Evolutionary conservation across 2,888 invertebrate species (phyloP), one percentile per base, ranked within the genome.

Genomic region (Synanthedon tipuliformis): DNA sequence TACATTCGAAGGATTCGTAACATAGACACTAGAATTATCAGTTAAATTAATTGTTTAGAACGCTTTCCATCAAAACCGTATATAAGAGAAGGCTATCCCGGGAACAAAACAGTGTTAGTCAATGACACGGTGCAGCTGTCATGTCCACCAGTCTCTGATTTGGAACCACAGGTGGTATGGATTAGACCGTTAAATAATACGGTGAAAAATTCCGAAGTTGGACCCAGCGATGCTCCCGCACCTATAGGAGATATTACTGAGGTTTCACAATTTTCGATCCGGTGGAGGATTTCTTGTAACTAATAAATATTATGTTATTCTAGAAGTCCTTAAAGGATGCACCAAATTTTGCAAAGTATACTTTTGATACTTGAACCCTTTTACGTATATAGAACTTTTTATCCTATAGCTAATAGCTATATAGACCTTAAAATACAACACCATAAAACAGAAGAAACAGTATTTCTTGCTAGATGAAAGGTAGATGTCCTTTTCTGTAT

Each of bases 81-180:
- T 73, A 93, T 96, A 73, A 92, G 91, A 77, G 93, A 92, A 71
- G 93, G 92, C 57, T 92, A 91, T 77, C 95, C 95, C 40, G 90
- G 91, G 70, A 97, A 97, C 81, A 83, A 90, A 69, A 97, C 97
- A 2, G 93, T 91, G 16, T 63, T 92, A 58, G 87, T 93, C 52
- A 93, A 95, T 68, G 90, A 90, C 51, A 92, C 90, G 16, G 94
- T 91, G 40, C 85, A 73, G 40, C 91, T 97, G 64, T 90, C 92
- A 61, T 97, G 97, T 81, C 91, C 91, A n/a, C 90, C 94, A 50
- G 88, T 94, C 53, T 94, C 95, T 41, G 96, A 97, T 71, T 86
- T 95, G 60, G 94, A 94, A 71, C 95, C 96, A 0, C 91, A 89
- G 65, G 89, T 97, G 52, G 90, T 92, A 62, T 98, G 97, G 97